Base-by-base conservation (phyloP, 2,113 vertebrate species). In the Pelvicachromis taeniatus region DNA sequence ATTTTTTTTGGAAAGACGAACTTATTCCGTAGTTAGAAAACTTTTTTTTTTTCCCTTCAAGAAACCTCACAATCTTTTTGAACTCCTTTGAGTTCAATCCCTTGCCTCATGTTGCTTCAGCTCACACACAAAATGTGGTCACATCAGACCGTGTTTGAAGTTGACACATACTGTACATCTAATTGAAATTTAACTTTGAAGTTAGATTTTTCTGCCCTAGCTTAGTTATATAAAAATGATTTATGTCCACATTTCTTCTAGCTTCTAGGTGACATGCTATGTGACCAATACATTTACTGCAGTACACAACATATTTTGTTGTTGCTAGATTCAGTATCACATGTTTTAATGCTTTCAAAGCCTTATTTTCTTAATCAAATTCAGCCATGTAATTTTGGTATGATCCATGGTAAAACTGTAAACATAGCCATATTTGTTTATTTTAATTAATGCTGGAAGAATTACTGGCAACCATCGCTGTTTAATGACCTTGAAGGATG, bases 401-500 rank as follows among this genome's bases (percentile, higher is more conserved):
- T 54, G 11, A 84, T 59, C 35, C 21, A 55, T 78, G 31, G 55
- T 50, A 23, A 26, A 61, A 85, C 50, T 75, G 35, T 83, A 85
- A 85, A 82, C 82, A 77, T 12, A 23, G 17, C 54, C 73, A 73
- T 82, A 84, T 92, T 86, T 88, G 52, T 89, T 84, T 82, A 86
- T 80, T 80, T 83, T 54, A 58, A 85, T 84, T 80, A 52, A 86
- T 65, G 42, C 33, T 58, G 13, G 7, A 77, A 21, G 38, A 33
- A 40, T 8, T 53, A 86, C 58, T 87, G 86, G 42, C 58, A 87
- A 33, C 58, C 12, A 31, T 29, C 50, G 50, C 14, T 19, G 48
- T 83, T 58, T 31, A 78, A 73, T 82, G 59, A 89, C 78, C 85
- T 84, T n/a, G 21, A 77, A 89, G 45, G 63, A 87, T 82, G 29